phyloP scores from a whole-genome alignment of 2,888 invertebrate genomes.

The Spialia ferax region DNA sequence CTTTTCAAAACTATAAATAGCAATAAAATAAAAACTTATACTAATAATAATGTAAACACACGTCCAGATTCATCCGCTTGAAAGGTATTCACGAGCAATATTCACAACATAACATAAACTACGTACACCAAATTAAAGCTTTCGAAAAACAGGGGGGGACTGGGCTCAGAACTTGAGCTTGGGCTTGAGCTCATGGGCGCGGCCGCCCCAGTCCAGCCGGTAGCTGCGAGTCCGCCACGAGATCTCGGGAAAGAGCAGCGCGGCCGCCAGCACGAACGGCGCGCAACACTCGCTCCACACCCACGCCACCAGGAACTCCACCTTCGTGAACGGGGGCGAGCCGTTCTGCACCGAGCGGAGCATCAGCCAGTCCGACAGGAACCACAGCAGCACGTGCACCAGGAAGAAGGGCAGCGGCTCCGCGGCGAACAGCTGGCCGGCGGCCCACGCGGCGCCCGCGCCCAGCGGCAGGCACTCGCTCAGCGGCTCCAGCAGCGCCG shows the following conservation, averaged over 20 bases:
- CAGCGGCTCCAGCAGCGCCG: slow-evolving; percentile 96
- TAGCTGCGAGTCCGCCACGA: slow-evolving; percentile 97
- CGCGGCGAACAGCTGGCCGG: slow-evolving; percentile 93
- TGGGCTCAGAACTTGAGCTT: slow-evolving; percentile 88
- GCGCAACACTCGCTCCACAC: slow-evolving; percentile 96
- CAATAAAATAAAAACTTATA: slow-evolving; percentile 72
- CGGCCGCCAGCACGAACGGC: slow-evolving; percentile 95
- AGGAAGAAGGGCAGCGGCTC: slow-evolving; percentile 97
- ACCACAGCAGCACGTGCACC: slow-evolving; percentile 97
- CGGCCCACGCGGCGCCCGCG: slow-evolving; percentile 96
- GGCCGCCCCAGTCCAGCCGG: slow-evolving; percentile 97
- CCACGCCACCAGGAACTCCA: slow-evolving; percentile 98
- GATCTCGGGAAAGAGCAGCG: slow-evolving; percentile 95
- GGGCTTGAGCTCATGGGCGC: slow-evolving; percentile 95
- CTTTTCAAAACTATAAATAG: slow-evolving; percentile 63
- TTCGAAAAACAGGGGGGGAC: slow-evolving; percentile 58
- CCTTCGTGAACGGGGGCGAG: slow-evolving; percentile 96
- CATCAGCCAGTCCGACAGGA: slow-evolving; percentile 97
- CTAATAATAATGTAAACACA: slow-evolving; percentile 62
- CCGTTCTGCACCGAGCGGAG: slow-evolving; percentile 96
- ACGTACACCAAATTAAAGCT: slow-evolving; percentile 79
- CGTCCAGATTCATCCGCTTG: slow-evolving; percentile 54
- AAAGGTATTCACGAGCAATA: slow-evolving; percentile 44
- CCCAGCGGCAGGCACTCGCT: slow-evolving; percentile 98
- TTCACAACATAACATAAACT: slow-evolving; percentile 49